These are phyloP conservation scores for Axea sp. DNA, from an alignment of 2,888 invertebrate genomes.

Conservation along the genomic window DNA sequence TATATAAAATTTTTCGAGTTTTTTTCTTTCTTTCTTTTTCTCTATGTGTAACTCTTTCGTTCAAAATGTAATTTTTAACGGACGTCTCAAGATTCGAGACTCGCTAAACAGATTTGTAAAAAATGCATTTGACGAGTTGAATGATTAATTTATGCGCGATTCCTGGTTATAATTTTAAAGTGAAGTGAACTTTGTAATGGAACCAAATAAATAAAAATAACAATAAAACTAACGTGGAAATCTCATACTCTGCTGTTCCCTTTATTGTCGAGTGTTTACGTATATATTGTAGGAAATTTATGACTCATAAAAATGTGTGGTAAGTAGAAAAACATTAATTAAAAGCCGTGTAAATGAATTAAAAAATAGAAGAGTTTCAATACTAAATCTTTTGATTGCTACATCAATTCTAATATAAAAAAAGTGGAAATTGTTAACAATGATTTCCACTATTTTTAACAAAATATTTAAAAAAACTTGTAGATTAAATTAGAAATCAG, in stretches of 20 bases:
- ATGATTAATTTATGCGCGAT: constrained; percentile 14
- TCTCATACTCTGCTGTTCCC: not conserved
- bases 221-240: not conserved
- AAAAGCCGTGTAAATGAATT: too few species aligned
- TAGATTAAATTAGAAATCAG: too few species aligned
- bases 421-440: too few species aligned
- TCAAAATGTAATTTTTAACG: not conserved
- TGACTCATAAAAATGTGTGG: too few species aligned
- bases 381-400: too few species aligned
- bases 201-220: not conserved
- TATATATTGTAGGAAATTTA: too few species aligned
- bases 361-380: too few species aligned
- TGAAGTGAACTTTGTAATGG: not conserved
- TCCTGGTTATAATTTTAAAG: not conserved
- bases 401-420: too few species aligned
- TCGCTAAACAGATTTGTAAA: constrained; percentile 4
- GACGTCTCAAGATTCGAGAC: not conserved
- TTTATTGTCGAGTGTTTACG: constrained; percentile 33
- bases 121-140: constrained; percentile 30
- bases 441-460: too few species aligned
- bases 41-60: constrained; percentile 5
- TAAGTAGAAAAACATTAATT: too few species aligned
- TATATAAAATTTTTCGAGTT: constrained; percentile 60
- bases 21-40: constrained; percentile 15
- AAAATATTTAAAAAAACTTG: too few species aligned